Conservation (phyloP, 2,113 vertebrate genomes). For the Stercorarius parasiticus region DNA sequence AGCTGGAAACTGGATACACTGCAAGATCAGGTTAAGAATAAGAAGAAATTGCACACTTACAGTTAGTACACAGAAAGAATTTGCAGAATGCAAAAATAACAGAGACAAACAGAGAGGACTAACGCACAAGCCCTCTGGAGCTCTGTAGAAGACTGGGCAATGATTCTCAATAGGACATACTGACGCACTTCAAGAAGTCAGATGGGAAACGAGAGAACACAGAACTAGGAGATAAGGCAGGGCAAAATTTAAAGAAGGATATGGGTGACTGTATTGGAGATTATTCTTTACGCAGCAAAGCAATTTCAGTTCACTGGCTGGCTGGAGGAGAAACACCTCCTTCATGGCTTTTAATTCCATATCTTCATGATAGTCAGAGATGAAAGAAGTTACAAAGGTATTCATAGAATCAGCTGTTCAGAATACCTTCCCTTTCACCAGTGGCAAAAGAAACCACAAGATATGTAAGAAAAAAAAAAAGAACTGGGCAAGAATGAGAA, state of each 20-base stretch:
- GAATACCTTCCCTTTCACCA: neutral
- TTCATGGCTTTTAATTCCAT: neutral
- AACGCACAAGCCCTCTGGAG: neutral
- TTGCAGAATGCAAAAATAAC: neutral
- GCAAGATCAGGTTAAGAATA: neutral
- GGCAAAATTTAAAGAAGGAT: neutral
- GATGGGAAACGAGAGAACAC: neutral
- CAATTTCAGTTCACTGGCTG: neutral
- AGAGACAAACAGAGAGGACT: neutral
- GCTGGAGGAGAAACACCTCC: neutral
- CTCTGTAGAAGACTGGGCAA: neutral
- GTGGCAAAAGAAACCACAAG: neutral
- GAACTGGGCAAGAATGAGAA: neutral
- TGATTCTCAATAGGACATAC: neutral
- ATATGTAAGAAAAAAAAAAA: neutral
- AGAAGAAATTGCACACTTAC: neutral
- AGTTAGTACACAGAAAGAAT: neutral
- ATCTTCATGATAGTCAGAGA: neutral
- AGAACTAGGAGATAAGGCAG: neutral
- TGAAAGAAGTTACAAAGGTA: neutral
- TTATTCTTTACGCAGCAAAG: neutral
- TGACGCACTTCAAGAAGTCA: neutral
- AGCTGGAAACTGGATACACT: neutral
- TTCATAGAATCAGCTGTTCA: neutral
- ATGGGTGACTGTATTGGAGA: neutral